Evolutionary conservation across 2,113 vertebrate species (phyloP).

Genomic region (Vimba vimba): DNA sequence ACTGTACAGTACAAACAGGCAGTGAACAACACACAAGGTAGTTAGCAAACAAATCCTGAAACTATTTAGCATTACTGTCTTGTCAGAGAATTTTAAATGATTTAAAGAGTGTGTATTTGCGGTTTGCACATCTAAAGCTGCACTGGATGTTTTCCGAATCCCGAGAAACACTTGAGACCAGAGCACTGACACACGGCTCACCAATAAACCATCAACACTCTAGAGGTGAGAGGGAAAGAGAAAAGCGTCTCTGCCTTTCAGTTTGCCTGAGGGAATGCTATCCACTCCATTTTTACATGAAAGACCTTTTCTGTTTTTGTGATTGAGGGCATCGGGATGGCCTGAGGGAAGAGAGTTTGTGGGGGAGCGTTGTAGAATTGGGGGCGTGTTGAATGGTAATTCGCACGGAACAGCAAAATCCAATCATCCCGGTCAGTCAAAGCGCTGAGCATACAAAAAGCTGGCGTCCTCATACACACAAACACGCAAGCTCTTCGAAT

Average conservation of each 20-base stretch:
- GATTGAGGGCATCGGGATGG: slow-evolving; percentile 54
- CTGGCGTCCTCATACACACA: slow-evolving; percentile 22
- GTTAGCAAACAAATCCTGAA: neutral
- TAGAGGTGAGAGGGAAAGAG: slow-evolving; percentile 31
- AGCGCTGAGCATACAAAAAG: slow-evolving; percentile 62
- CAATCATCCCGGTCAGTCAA: slow-evolving; percentile 56
- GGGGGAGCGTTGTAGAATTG: slow-evolving; percentile 15
- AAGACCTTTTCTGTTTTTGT: slow-evolving; percentile 54
- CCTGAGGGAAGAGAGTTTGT: slow-evolving; percentile 35
- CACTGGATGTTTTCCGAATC: neutral
- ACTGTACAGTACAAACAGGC: neutral
- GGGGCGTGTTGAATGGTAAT: slow-evolving; percentile 22
- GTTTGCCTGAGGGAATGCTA: slow-evolving; percentile 40
- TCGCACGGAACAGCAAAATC: slow-evolving; percentile 54
- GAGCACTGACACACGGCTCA: slow-evolving; percentile 41
- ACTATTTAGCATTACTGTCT: neutral
- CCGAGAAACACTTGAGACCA: slow-evolving; percentile 28
- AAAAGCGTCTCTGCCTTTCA: slow-evolving; percentile 31
- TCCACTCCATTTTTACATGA: slow-evolving; percentile 54
- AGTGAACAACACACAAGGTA: neutral
- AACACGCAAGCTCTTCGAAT: neutral
- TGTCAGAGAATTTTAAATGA: neutral
- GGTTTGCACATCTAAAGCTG: slow-evolving; percentile 21
- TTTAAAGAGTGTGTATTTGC: neutral
- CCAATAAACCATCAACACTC: slow-evolving; percentile 48